Evolutionary conservation across 2,113 vertebrate genomes (phyloP).

Genomic region (Athene noctua): DNA sequence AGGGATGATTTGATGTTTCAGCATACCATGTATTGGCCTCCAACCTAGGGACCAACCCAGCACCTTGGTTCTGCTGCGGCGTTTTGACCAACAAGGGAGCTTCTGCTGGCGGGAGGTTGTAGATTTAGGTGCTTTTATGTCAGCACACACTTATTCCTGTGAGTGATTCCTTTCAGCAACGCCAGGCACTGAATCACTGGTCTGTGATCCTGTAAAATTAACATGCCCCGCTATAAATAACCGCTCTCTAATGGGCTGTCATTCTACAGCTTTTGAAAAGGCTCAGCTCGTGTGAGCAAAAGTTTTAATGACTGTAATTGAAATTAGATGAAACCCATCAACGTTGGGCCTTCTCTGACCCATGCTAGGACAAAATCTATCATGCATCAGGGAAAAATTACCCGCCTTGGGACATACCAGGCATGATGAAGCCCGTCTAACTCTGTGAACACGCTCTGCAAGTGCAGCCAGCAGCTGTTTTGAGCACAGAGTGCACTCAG

Average conservation of each 20-base stretch:
- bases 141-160: constrained; percentile 13
- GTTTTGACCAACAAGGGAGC: background rate
- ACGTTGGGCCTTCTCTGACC: constrained; percentile 63
- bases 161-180: constrained; percentile 70
- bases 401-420: background rate
- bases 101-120: background rate
- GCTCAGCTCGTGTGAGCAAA: constrained; percentile 65
- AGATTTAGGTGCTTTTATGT: constrained; percentile 19
- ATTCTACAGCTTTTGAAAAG: constrained; percentile 58
- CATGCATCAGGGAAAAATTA: constrained; percentile 36
- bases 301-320: constrained; percentile 74
- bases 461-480: background rate
- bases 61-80: background rate
- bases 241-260: constrained; percentile 71
- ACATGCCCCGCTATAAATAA: constrained; percentile 74
- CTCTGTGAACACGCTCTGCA: fast-evolving
- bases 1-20: background rate
- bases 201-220: constrained; percentile 74
- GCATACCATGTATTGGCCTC: background rate
- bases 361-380: constrained; percentile 59
- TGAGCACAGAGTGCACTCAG: fast-evolving
- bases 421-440: background rate
- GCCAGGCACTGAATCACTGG: constrained; percentile 69
- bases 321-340: constrained; percentile 76
- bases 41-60: background rate